Evolutionary conservation across 2,888 invertebrate genomes (phyloP), one percentile per base, ranked within the genome.

Genomic region (Dorcus parallelipipedus): DNA sequence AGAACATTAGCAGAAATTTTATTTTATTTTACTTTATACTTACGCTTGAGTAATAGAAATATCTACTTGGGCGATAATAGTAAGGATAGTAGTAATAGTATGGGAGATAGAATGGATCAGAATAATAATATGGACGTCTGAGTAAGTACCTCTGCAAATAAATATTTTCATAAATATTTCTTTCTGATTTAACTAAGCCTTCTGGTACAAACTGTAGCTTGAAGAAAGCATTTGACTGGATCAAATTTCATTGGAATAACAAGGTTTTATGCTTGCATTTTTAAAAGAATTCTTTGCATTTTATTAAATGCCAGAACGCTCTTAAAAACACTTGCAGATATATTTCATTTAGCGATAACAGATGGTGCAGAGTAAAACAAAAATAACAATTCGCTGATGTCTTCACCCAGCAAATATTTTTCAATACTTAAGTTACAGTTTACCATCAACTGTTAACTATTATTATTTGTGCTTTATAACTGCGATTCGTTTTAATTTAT

Each of bases 81-180:
- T 56, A 48, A 40, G 49, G 52, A 53, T 56, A 58, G 38, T 52
- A 54, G 10, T 60, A 40, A 56, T 52, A 56, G 51, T 52, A 54
- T 23, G 26, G 47, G 38, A 49, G 50, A 54, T 58, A 54, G 48
- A 54, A 48, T 43, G 55, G 39, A 54, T 55, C 49, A 39, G 5
- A 33, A 33, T 56, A 52, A 51, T 57, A 53, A 45, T 49, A 58
- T 47, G 56, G 60, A 56, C 59, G 59, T 52, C 56, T 59, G 48
- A 59, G 52, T 53, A 59, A 59, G 55, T 59, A 59, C 33, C 56
- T 56, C 59, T 59, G 59, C 48, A 59, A 59, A 55, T 56, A 58
- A 53, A 54, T 9, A 47, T 48, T 42, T 51, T 51, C 38, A 51
- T 41, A 41, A 51, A 41, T 51, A 41, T 42, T 41, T 39, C 20